phyloP scores from a whole-genome alignment of 35 echinoderm and acorn worm species.

The Eucidaris tribuloides region DNA sequence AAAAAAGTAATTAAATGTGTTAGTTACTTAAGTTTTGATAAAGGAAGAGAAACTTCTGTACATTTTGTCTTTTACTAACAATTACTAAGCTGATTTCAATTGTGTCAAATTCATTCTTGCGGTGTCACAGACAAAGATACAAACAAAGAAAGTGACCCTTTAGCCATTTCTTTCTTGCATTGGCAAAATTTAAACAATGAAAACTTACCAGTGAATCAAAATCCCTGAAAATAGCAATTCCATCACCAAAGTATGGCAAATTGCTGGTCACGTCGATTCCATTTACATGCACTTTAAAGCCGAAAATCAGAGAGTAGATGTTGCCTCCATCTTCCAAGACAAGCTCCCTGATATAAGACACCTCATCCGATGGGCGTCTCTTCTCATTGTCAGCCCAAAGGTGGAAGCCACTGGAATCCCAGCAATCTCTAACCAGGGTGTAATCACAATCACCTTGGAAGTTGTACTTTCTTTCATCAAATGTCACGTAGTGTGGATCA shows the following conservation, averaged over 20 bases:
- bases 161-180: no score
- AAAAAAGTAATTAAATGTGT: no score
- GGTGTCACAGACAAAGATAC: no score
- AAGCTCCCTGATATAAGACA: constrained; percentile 56
- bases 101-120: no score
- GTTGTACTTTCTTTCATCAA: constrained; percentile 68
- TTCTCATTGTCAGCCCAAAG: constrained; percentile 56
- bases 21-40: no score
- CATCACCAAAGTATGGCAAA: constrained; percentile 19
- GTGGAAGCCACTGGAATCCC: constrained; percentile 34
- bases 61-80: no score
- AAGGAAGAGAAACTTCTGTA: no score
- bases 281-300: constrained; percentile 51
- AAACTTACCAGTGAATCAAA: neutral
- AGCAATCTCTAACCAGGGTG: constrained; percentile 64
- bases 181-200: no score
- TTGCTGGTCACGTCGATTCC: constrained; percentile 22
- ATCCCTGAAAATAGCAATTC: constrained; percentile 2
- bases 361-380: constrained; percentile 39
- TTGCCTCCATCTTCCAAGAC: constrained; percentile 45
- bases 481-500: constrained; percentile 85
- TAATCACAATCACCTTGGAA: constrained; percentile 92
- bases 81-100: no score
- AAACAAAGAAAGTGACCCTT: no score
- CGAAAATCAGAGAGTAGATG: constrained; percentile 42